A percentile compares a stretch with the other conserved stretches of the same genome.
These are phyloP conservation scores for Cyprinus carpio DNA, from an alignment of 2,113 vertebrate species.

Conservation along the genomic window DNA sequence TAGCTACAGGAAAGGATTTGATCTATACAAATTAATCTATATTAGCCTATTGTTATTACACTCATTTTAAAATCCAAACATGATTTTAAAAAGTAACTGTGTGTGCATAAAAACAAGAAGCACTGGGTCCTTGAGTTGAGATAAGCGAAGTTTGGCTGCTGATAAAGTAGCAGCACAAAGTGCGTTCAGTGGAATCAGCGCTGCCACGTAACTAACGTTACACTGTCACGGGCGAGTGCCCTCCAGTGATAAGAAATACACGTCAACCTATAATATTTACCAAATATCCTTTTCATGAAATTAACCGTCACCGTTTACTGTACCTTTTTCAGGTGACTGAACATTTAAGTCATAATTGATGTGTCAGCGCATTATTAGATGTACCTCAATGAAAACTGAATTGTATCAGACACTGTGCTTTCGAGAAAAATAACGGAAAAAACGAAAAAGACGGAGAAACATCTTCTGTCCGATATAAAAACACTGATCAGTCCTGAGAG, in stretches of 20 bases:
- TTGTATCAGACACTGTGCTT: background rate
- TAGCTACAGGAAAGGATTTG: background rate
- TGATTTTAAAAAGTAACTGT: background rate
- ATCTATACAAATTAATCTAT: background rate
- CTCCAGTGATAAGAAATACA: background rate
- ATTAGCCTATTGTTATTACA: background rate
- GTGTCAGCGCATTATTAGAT: background rate
- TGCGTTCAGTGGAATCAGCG: slow-evolving; percentile 34
- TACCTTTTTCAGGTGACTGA: background rate
- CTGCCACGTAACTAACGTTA: slow-evolving; percentile 70
- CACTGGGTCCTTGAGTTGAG: background rate
- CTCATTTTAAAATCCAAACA: background rate
- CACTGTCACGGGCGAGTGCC: slow-evolving; percentile 1
- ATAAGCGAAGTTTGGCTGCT: slow-evolving; percentile 34
- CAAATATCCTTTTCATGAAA: background rate
- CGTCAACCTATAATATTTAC: background rate
- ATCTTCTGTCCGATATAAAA: background rate
- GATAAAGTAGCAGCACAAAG: slow-evolving; percentile 29
- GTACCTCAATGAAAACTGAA: background rate
- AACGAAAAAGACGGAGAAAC: background rate
- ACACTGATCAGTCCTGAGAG: slow-evolving; percentile 5
- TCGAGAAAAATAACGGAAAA: background rate
- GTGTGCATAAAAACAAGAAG: background rate
- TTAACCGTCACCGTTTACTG: background rate
- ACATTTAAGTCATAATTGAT: background rate